These are phyloP conservation scores for Halcyon senegalensis DNA, from an alignment of 2,113 vertebrate genomes.

Conservation along the genomic window DNA sequence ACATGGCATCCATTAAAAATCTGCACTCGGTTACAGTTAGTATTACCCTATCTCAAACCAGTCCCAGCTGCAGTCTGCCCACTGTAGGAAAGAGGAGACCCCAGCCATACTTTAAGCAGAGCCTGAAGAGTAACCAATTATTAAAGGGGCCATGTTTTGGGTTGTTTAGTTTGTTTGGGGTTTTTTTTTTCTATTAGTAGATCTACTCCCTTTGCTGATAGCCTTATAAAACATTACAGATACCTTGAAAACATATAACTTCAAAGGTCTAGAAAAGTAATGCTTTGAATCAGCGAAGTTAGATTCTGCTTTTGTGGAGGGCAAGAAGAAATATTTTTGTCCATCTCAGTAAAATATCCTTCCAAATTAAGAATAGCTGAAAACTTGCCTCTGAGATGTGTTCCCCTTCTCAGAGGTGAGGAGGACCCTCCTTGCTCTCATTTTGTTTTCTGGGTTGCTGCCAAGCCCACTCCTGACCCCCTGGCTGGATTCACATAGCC, in stretches of 20 bases:
- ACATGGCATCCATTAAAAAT: background rate
- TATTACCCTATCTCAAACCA: background rate
- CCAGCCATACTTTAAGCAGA: background rate
- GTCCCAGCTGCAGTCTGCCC: background rate
- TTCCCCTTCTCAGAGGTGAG: background rate
- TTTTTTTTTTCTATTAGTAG: background rate
- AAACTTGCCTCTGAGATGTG: background rate
- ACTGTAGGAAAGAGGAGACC: background rate
- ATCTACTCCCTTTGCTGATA: background rate
- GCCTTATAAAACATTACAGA: background rate
- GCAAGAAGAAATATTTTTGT: background rate
- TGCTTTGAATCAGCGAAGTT: background rate
- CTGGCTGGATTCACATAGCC: background rate
- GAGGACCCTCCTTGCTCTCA: background rate
- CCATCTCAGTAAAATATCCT: background rate
- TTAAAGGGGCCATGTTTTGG: background rate
- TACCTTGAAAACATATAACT: background rate
- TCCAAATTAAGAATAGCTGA: background rate
- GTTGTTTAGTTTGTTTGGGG: background rate
- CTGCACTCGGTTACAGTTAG: background rate
- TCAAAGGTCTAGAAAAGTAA: background rate
- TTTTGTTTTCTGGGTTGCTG: background rate
- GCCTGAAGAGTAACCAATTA: background rate
- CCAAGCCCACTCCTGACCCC: background rate
- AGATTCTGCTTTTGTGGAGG: background rate